These are phyloP conservation scores for Silurus aristotelis DNA, from an alignment of 2,797 vertebrate genomes.

Conservation along the genomic window DNA sequence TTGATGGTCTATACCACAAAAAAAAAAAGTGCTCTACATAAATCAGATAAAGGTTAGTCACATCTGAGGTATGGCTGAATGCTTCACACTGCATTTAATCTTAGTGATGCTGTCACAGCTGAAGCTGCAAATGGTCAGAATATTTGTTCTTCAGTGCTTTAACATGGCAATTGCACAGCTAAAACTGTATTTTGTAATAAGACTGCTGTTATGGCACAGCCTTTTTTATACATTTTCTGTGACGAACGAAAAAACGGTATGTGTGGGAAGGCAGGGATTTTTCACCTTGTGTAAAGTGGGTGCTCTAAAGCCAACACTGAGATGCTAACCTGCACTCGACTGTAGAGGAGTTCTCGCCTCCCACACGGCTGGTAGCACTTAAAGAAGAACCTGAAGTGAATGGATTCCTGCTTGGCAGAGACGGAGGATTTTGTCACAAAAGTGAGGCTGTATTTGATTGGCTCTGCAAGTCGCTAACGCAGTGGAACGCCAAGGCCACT, in stretches of 20 bases:
- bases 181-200: too few relatives aligned
- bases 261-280: not conserved
- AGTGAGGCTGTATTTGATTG: not conserved
- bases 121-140: not conserved
- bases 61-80: not conserved
- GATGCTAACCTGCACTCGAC: not conserved
- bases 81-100: not conserved
- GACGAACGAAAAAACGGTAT: not conserved
- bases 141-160: not conserved
- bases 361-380: not conserved
- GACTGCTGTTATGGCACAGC: not conserved
- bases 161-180: not conserved
- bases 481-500: not conserved
- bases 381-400: not conserved
- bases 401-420: not conserved
- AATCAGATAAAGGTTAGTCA: not conserved
- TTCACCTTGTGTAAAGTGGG: not conserved
- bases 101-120: not conserved
- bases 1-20: not conserved
- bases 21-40: not conserved
- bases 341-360: not conserved
- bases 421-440: not conserved
- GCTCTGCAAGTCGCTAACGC: not conserved
- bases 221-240: constrained; percentile 1
- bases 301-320: not conserved